Evolutionary conservation across 2,888 invertebrate species (phyloP).

Genomic region (Euzetes globulus): DNA sequence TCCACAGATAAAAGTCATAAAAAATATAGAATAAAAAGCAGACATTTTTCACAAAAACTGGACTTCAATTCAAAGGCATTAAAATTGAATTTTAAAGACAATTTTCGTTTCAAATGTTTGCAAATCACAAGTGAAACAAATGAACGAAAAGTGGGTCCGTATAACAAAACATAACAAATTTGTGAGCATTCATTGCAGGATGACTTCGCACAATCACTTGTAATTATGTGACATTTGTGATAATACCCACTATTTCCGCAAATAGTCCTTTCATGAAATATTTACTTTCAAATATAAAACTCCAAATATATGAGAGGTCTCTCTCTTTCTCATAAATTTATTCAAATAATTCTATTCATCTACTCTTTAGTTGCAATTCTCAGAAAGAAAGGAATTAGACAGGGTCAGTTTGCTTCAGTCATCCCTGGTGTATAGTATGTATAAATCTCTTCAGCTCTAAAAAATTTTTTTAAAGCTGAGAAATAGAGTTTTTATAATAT

Average conservation of each 20-base stretch:
- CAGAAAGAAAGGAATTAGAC: too few species aligned
- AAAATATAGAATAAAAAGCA: background rate
- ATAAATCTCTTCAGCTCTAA: too few species aligned
- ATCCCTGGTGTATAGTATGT: too few species aligned
- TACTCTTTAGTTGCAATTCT: too few species aligned
- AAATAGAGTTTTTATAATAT: too few species aligned
- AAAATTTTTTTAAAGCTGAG: too few species aligned
- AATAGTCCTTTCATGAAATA: background rate
- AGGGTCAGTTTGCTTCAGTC: too few species aligned
- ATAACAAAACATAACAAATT: background rate
- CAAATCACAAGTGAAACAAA: background rate
- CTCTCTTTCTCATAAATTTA: too few species aligned
- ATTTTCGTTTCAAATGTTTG: background rate
- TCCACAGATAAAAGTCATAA: background rate
- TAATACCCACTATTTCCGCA: conserved; percentile 18
- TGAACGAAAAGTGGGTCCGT: background rate
- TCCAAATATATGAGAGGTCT: background rate
- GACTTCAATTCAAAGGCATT: background rate
- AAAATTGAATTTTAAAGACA: background rate
- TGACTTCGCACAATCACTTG: conserved; percentile 17
- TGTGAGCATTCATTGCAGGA: background rate
- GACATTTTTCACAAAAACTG: background rate
- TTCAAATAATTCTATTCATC: too few species aligned
- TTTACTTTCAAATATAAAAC: background rate
- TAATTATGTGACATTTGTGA: conserved; percentile 11